Evolutionary conservation across 2,888 invertebrate genomes (phyloP).

Genomic region (Ornithoptera priamus): DNA sequence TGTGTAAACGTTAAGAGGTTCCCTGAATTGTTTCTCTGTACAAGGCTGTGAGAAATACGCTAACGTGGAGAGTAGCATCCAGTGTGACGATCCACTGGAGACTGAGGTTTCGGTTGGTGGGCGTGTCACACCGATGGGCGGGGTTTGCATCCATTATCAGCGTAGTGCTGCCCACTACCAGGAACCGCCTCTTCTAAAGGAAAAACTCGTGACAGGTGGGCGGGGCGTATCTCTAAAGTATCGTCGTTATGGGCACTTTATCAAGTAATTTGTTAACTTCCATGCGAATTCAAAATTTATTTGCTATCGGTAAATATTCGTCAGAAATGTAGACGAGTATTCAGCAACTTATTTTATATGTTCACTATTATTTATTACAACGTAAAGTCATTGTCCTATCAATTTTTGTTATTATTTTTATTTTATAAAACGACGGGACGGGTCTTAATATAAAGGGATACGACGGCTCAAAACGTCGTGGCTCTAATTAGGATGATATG

Average conservation of each 20-base stretch:
- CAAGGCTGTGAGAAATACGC: slow-evolving; percentile 23
- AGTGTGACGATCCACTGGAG: slow-evolving; percentile 58
- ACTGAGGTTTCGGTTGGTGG: slow-evolving; percentile 68
- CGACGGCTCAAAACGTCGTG: no score
- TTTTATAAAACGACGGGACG: no score
- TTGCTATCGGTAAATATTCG: slow-evolving; percentile 32
- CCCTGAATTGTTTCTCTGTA: neutral
- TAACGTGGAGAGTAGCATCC: slow-evolving; percentile 53
- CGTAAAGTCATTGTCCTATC: neutral
- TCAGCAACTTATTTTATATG: slow-evolving; percentile 14
- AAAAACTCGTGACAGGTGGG: slow-evolving; percentile 74
- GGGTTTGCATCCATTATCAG: slow-evolving; percentile 43
- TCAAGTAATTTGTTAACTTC: slow-evolving; percentile 77
- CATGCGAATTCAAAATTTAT: slow-evolving; percentile 69
- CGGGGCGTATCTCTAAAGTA: slow-evolving; percentile 62
- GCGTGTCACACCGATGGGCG: slow-evolving; percentile 65
- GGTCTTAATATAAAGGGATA: no score
- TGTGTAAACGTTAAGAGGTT: neutral
- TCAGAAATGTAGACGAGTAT: slow-evolving; percentile 20
- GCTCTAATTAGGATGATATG: no score
- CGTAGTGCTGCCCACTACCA: slow-evolving; percentile 51
- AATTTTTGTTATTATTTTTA: no score
- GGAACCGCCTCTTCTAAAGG: slow-evolving; percentile 51
- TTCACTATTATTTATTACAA: neutral
- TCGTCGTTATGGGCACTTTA: slow-evolving; percentile 76